A percentile compares a stretch with the other conserved stretches of the same genome.
Conservation (phyloP, 1,140 invertebrate genomes). For the Orchesella cincta region DNA sequence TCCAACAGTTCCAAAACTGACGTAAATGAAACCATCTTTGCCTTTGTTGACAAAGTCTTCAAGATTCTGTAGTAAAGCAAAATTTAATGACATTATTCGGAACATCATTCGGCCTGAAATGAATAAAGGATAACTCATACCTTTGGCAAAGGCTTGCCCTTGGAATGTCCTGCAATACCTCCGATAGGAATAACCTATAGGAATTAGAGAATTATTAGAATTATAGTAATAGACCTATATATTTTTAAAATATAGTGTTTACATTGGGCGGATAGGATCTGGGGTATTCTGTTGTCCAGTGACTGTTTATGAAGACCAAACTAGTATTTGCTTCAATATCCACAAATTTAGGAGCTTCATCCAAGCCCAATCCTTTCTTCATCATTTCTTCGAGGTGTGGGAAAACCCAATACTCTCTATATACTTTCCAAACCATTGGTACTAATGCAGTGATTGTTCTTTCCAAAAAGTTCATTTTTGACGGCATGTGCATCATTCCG, state of each 20-base stretch:
- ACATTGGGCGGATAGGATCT: neutral
- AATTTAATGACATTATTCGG: slow-evolving; percentile 73
- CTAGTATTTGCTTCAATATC: slow-evolving; percentile 43
- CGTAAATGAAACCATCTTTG: slow-evolving; percentile 42
- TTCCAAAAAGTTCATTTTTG: slow-evolving; percentile 31
- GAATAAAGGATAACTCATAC: too few relatives aligned
- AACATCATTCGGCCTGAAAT: too few relatives aligned
- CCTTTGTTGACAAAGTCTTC: slow-evolving; percentile 43
- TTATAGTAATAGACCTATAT: neutral
- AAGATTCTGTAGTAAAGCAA: slow-evolving; percentile 32
- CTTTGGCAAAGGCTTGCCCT: slow-evolving; percentile 28
- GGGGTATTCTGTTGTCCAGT: slow-evolving; percentile 23
- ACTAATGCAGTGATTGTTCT: slow-evolving; percentile 23
- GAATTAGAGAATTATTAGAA: too few relatives aligned
- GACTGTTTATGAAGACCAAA: slow-evolving; percentile 56
- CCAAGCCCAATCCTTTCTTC: neutral
- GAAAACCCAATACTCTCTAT: slow-evolving; percentile 7
- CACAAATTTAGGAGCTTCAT: neutral
- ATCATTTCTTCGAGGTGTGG: neutral
- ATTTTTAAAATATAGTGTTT: too few relatives aligned
- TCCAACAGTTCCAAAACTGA: slow-evolving; percentile 43
- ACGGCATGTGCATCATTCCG: slow-evolving; percentile 13
- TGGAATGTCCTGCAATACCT: neutral
- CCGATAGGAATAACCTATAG: neutral
- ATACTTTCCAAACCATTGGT: slow-evolving; percentile 29